Base-by-base conservation (phyloP, 2,888 invertebrate genomes). In the Empis stercorea region DNA sequence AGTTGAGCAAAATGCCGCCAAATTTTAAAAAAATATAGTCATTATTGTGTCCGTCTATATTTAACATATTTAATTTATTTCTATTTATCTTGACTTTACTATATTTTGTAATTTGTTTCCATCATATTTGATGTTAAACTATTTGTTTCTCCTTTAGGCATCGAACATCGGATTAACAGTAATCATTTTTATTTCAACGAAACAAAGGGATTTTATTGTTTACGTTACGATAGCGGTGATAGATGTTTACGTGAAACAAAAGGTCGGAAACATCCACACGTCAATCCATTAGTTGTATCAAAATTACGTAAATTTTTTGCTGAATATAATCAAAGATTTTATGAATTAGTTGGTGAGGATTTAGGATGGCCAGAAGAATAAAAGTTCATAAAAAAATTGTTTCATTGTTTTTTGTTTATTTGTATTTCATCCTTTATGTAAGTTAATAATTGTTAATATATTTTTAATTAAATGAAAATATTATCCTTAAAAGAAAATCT, bases 181-280 rank as follows among this genome's bases (percentile, higher is more conserved):
- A 86, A 87, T 66, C 89, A 93, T 70, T 91, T 97, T 70, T 93
- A 94, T 72, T 97, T 92, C 73, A 96, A 99, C 72, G 84, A 86
- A 71, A 93, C 92, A 14, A 93, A 95, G 70, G 93, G 96, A 50
- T 93, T 99, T 73, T 96, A 87, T 71, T 96, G 96, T 67, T 73
- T 88, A 61, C 74, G 88, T 61, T 81, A 89, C 70, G 84, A 88
- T 68, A 84, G 83, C 54, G 80, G 84, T 57, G 78, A 89, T 76
- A 77, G 89, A 71, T 81, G 95, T 78, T 72, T 95, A 71, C 65
- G 82, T 64, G 78, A 87, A 72, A 79, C 94, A 68, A 83, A 87
- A 62, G 83, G 87, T 47, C 75, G 86, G 36, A 78, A 80, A 66
- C 91, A 94, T 71, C 89, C 93, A 7, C 74, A 84, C 34, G 87